Evolutionary conservation across 2,888 invertebrate genomes (phyloP), one percentile per base, ranked within the genome.

Genomic region (Merodon equestris): DNA sequence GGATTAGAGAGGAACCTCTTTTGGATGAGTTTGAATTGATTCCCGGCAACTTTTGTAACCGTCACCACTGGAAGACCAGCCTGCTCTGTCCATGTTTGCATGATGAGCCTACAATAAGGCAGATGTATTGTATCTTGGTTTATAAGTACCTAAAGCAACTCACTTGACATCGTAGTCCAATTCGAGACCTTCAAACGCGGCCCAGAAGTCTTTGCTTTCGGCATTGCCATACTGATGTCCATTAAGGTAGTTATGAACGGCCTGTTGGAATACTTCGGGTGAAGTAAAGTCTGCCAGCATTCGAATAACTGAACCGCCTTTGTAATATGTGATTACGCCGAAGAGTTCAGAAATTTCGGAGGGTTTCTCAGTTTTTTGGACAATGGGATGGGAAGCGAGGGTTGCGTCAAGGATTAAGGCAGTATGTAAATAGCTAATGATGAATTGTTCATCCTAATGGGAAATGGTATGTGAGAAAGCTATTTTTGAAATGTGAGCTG

Each of bases 321-420:
- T 98, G 81, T 92, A 93, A 85, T 98, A 98, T 0, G 97, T 96
- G 79, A 98, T 97, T 0, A 91, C 88, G 87, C 98, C 97, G 86
- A 98, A 98, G 66, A 97, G 93, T 82, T 96, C 94, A 0, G 95
- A 96, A 66, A 98, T 97, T 90, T 98, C 93, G 86, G 95, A 94
- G 0, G 97, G 97, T 81, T 95, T 95, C 27, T 91, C 90, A n/a
- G 97, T 97, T 0, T 91, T 91, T 86, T 95, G 94, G 7, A 97
- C 94, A 77, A 98, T 97, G 0, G 98, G 96, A 90, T 97, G 97
- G 0, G 97, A 96, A 57, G 94, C 94, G 4, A 94, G 87, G 54
- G 94, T 94, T 0, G 95, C 92, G 86, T 98, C 98, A 1, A 93
- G 90, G 12, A 89, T 89, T 79, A 97, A 86, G 0, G 95, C 96